A percentile compares a stretch with the other conserved stretches of the same genome.
phyloP scores from a whole-genome alignment of 2,888 invertebrate genomes.

The Euplagia quadripunctaria region DNA sequence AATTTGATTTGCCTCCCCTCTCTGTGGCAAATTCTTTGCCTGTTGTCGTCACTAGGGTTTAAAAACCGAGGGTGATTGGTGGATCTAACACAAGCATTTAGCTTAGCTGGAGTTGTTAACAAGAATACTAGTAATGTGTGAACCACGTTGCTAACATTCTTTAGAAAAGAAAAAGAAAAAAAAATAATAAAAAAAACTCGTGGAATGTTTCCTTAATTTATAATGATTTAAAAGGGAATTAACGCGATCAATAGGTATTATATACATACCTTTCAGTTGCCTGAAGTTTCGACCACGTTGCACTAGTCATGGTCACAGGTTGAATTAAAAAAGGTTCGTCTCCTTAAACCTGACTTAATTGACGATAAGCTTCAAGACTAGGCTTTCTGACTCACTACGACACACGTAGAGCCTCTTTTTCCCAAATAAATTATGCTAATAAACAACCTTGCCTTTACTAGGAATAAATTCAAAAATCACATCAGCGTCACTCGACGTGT shows the following conservation, averaged over 20 bases:
- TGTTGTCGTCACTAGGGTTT: not conserved
- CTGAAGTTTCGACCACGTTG: too few relatives aligned
- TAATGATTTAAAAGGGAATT: too few relatives aligned
- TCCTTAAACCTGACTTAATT: not conserved
- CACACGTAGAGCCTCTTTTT: slow-evolving; percentile 3
- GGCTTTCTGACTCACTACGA: not conserved
- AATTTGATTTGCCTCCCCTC: not conserved
- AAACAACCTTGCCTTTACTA: slow-evolving; percentile 7
- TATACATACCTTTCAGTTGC: too few relatives aligned
- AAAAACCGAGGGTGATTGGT: not conserved
- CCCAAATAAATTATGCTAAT: slow-evolving; percentile 12
- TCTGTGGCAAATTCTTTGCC: not conserved
- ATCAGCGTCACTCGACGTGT: slow-evolving; percentile 7
- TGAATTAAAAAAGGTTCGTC: too few relatives aligned
- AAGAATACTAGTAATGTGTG: too few relatives aligned
- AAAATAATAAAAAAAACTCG: not conserved
- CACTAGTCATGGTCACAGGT: too few relatives aligned
- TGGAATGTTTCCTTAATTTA: not conserved
- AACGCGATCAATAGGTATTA: too few relatives aligned
- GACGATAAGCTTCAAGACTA: not conserved
- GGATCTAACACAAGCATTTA: too few relatives aligned
- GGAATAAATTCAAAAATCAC: slow-evolving; percentile 21
- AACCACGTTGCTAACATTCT: too few relatives aligned
- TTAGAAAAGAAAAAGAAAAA: too few relatives aligned
- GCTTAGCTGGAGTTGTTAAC: too few relatives aligned